Percentiles rank a stretch among this genome's conserved stretches.
Conservation (phyloP, 2,888 invertebrate species). For the Gisinianus flammeolus region DNA sequence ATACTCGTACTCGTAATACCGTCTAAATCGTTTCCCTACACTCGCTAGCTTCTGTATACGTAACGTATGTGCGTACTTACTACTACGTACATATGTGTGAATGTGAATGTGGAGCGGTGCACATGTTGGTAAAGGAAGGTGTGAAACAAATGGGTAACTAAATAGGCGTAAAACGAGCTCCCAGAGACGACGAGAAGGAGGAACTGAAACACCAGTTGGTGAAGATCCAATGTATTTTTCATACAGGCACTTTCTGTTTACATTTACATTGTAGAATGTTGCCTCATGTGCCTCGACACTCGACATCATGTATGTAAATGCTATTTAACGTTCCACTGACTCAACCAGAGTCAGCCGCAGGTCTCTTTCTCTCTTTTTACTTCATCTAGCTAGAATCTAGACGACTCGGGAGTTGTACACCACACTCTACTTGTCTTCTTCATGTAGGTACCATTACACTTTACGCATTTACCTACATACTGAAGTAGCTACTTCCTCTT, state of each 20-base stretch:
- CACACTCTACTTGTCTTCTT: too few relatives aligned
- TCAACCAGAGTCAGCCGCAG: not conserved
- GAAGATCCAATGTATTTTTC: slow-evolving; percentile 2
- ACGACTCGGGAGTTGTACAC: too few relatives aligned
- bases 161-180: slow-evolving; percentile 34
- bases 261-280: too few relatives aligned
- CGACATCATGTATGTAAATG: not conserved
- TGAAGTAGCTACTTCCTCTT: slow-evolving; percentile 24
- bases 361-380: not conserved
- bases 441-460: too few relatives aligned
- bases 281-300: too few relatives aligned
- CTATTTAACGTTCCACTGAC: not conserved
- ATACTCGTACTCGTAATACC: too few relatives aligned
- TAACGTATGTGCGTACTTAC: not conserved
- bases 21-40: too few relatives aligned
- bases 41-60: too few relatives aligned
- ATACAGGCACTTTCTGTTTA: not conserved
- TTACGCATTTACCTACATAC: too few relatives aligned
- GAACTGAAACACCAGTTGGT: slow-evolving; percentile 17
- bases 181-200: not conserved
- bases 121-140: not conserved
- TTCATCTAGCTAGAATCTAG: too few relatives aligned
- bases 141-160: slow-evolving; percentile 31
- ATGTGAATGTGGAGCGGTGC: not conserved
- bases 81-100: not conserved